phyloP scores from a whole-genome alignment of 2,113 vertebrate genomes.

The Indri indri region DNA sequence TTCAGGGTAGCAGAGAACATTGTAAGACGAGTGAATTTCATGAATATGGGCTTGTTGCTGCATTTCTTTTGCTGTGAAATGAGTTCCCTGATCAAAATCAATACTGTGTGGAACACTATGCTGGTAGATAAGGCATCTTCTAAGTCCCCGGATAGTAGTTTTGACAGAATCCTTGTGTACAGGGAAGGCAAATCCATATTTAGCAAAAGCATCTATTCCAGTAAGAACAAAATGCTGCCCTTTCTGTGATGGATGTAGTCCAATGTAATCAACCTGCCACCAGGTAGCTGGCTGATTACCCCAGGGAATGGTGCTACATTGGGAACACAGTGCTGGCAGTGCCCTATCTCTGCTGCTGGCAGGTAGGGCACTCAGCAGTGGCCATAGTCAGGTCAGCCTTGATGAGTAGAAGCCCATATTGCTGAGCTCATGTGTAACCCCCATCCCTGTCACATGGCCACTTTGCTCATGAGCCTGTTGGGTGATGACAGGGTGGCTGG shows the following conservation, averaged over 20 bases:
- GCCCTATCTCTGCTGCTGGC: background rate
- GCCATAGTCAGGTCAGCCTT: background rate
- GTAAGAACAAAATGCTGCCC: background rate
- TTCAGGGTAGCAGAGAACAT: background rate
- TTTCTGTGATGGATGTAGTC: background rate
- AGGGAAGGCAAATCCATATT: background rate
- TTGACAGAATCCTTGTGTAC: background rate
- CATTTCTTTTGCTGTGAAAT: background rate
- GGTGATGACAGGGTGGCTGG: background rate
- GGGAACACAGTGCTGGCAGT: background rate
- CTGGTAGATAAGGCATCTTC: background rate
- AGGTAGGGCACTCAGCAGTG: background rate
- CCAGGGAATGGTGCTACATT: background rate
- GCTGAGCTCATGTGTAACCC: background rate
- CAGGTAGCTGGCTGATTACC: background rate
- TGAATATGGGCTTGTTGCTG: background rate
- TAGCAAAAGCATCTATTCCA: background rate
- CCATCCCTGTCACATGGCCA: background rate
- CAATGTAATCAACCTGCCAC: background rate
- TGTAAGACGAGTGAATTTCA: background rate
- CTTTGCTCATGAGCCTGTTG: background rate
- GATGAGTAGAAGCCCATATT: background rate
- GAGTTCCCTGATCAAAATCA: background rate
- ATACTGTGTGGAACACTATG: background rate
- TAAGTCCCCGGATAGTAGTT: background rate